These are phyloP conservation scores for Actinemys pallida DNA, from an alignment of 2,113 vertebrate species.

Conservation along the genomic window DNA sequence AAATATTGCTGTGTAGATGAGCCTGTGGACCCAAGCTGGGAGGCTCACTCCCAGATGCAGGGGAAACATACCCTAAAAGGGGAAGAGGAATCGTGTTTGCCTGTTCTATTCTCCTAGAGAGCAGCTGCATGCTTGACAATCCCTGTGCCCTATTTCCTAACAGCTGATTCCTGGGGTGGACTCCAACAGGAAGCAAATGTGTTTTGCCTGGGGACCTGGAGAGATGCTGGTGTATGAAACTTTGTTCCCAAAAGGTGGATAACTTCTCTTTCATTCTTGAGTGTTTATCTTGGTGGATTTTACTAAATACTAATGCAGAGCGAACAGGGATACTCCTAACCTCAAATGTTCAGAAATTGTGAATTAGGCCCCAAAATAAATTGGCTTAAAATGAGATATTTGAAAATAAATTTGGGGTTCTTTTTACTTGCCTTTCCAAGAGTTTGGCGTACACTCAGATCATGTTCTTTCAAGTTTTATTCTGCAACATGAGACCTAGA, in stretches of 20 bases:
- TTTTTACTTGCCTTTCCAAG: background rate
- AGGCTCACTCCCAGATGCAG: background rate
- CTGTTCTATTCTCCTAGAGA: background rate
- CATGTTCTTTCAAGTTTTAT: background rate
- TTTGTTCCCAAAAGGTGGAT: conserved; percentile 80
- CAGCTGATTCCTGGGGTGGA: conserved; percentile 88
- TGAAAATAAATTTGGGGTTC: background rate
- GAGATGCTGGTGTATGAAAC: conserved; percentile 93
- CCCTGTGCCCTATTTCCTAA: background rate
- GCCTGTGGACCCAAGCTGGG: background rate
- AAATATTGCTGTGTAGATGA: background rate
- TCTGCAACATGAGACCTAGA: background rate
- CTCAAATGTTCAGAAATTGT: background rate
- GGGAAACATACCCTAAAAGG: background rate
- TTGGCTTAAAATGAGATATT: background rate
- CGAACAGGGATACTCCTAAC: background rate
- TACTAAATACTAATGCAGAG: background rate
- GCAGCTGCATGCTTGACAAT: background rate
- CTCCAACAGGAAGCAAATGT: conserved; percentile 85
- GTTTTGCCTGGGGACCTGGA: conserved; percentile 94
- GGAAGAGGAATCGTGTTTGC: background rate
- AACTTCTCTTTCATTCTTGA: background rate
- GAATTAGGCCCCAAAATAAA: background rate
- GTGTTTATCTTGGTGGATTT: background rate
- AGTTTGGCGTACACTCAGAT: background rate